Evolutionary conservation across 2,888 invertebrate genomes (phyloP), one percentile per base, ranked within the genome.

Genomic region (Brenthis ino): DNA sequence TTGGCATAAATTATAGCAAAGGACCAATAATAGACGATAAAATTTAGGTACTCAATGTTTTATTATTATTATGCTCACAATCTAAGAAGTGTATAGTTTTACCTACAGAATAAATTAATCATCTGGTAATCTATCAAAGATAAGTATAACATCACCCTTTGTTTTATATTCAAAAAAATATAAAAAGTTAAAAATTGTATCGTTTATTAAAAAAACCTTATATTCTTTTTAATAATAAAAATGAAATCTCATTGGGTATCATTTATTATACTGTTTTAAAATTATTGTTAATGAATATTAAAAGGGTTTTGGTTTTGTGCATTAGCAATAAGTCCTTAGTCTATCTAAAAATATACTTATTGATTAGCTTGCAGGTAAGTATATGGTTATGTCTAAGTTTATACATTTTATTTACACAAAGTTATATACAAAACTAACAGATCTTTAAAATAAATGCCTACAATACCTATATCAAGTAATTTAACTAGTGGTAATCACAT

Each of bases 41-140:
- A 54, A 61, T 48, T 75, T 83, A 83, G 79, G 81, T 89, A 85
- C 83, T 88, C 81, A 85, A 83, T 86, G 82, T 84, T 87, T 87
- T 88, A 76, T 79, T 87, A 84, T 87, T 85, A 85, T 85, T 85
- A 88, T 90, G 84, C 87, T 86, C 89, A 89, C 89, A 89, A 88
- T 89, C 91, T 91, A 91, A 87, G 82, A 89, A 89, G 85, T 89
- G 83, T 89, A 88, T 86, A 84, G 83, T 80, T 78, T 79, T 85
- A 83, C 77, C 87, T 90, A 91, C 83, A 77, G 80, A 89, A 91
- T 89, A 89, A 91, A 90, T 90, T 85, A 90, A 86, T 77, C 80
- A 80, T 81, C 81, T 84, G 84, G 81, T 85, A 85, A 83, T 85
- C 82, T 85, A 86, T 84, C 70, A 79, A 84, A 80, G 78, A 79